Percentiles rank a stretch among this genome's conserved stretches.
Evolutionary conservation across 2,888 invertebrate species (phyloP).

Genomic region (Nomada fucata): DNA sequence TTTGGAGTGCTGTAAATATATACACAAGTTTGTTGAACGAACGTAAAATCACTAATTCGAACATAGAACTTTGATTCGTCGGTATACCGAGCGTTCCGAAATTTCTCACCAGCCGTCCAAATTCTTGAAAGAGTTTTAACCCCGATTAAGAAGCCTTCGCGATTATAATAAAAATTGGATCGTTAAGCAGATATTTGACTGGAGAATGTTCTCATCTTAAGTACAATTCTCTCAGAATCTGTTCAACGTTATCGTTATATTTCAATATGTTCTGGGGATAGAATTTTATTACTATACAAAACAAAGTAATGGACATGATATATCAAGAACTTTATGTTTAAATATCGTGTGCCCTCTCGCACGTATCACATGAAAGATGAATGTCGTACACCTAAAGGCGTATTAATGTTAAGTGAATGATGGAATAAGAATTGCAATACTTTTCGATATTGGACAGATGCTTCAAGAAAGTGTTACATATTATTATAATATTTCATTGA

Average conservation of each 20-base stretch:
- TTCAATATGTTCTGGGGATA: not conserved
- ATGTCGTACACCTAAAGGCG: too few species aligned
- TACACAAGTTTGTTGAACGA: not conserved
- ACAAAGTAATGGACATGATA: not conserved
- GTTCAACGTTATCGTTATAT: not conserved
- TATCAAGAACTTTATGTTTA: not conserved
- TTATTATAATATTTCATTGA: constrained; percentile 11
- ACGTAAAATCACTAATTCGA: not conserved
- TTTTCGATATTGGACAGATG: not conserved
- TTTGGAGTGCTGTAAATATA: too few species aligned
- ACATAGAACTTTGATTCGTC: constrained; percentile 30
- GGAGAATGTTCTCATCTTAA: not conserved
- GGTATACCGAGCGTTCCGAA: not conserved
- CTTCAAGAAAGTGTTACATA: not conserved
- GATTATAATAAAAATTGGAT: not conserved
- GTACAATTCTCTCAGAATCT: not conserved
- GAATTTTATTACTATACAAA: not conserved
- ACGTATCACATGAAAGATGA: not conserved
- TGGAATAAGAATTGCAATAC: not conserved
- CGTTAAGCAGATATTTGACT: not conserved
- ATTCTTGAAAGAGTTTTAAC: not conserved
- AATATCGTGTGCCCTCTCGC: not conserved
- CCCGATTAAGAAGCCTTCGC: not conserved
- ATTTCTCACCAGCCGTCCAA: not conserved
- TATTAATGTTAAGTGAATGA: not conserved